Percentiles rank a stretch among this genome's conserved stretches.
phyloP scores from a whole-genome alignment of 2,888 invertebrate species.

The Allacma fusca region DNA sequence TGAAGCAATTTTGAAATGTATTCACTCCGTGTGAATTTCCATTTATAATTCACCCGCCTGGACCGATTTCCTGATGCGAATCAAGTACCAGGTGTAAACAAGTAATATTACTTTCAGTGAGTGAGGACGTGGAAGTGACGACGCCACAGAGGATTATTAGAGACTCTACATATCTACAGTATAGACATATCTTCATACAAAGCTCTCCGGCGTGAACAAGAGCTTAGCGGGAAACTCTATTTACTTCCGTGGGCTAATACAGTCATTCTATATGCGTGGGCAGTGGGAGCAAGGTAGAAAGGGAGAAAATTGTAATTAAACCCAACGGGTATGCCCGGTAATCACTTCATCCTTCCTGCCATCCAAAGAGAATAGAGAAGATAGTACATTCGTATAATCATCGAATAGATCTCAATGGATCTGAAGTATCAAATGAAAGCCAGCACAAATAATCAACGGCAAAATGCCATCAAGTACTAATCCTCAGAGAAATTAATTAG shows the following conservation, averaged over 20 bases:
- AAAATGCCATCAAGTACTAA: background rate
- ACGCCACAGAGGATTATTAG: background rate
- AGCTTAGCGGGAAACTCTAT: too few species aligned
- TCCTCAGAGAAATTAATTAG: background rate
- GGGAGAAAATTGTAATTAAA: background rate
- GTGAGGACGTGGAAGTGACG: background rate
- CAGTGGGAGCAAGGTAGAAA: too few species aligned
- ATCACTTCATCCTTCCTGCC: background rate
- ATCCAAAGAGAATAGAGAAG: background rate
- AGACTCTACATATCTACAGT: too few species aligned
- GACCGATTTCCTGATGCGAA: background rate
- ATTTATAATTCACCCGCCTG: background rate
- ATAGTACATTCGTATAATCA: background rate
- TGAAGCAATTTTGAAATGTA: background rate
- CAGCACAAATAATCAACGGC: background rate
- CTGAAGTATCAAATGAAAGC: constrained; percentile 1
- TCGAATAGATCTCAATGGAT: background rate
- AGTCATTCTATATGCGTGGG: too few species aligned
- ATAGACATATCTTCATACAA: background rate
- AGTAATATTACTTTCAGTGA: background rate
- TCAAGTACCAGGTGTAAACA: constrained; percentile 2
- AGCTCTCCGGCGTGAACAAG: too few species aligned
- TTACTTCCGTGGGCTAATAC: too few species aligned
- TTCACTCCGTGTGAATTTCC: background rate
- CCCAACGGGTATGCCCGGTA: background rate